phyloP scores from a whole-genome alignment of 2,113 vertebrate species.

The Phalacrocorax brasilianus region DNA sequence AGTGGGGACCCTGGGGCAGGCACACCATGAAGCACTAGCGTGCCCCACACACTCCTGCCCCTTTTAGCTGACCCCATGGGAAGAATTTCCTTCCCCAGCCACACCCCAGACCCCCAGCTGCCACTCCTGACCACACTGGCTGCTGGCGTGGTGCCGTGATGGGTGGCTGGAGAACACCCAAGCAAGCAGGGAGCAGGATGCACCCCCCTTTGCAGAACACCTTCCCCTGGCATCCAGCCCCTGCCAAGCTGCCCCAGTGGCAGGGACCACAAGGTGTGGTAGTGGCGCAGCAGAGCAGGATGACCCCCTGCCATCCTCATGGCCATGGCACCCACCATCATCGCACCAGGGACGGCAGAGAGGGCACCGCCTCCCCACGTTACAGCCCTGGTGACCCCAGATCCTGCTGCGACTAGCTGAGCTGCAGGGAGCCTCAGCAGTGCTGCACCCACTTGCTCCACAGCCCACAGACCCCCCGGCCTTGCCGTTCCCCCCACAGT shows the following conservation, averaged over 20 bases:
- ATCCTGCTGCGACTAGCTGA: fast-evolving
- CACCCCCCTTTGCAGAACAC: neutral
- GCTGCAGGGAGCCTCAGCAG: neutral
- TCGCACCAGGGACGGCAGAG: neutral
- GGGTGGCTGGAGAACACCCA: neutral
- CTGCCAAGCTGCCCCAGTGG: neutral
- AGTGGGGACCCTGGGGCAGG: neutral
- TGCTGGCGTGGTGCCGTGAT: fast-evolving
- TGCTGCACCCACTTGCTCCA: neutral
- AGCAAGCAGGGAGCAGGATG: neutral
- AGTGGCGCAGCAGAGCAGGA: neutral
- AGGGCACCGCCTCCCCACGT: no score
- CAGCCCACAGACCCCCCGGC: neutral
- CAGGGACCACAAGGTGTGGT: neutral
- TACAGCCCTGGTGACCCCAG: neutral
- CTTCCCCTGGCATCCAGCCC: neutral
- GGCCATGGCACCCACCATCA: neutral
- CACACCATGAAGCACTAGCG: neutral
- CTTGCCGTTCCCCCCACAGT: neutral
- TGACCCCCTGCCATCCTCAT: fast-evolving
- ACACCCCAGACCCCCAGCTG: neutral
- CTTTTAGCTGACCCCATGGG: neutral
- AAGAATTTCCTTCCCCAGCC: neutral
- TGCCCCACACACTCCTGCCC: neutral
- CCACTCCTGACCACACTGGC: fast-evolving